Evolutionary conservation across 2,113 vertebrate species (phyloP), one percentile per base, ranked within the genome.

Genomic region (Oryzias melastigma): DNA sequence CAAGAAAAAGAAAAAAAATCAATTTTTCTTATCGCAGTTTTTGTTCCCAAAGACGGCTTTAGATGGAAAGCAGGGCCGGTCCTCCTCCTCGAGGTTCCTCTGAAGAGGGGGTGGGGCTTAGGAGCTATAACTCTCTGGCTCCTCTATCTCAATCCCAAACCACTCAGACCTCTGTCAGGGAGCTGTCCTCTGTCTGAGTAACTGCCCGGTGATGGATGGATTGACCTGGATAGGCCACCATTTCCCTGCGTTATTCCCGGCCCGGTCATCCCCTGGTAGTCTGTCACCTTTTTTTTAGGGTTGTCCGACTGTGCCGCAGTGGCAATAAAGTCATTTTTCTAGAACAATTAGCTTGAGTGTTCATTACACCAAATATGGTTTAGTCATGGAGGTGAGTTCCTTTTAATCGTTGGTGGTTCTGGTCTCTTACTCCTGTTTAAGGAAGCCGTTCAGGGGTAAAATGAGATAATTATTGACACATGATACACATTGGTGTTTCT

Each of bases 201-300:
- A 90, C 88, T 85, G 87, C 83, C 18, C 70, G 16, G 64, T 90
- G 90, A 92, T 91, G 84, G 90, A 92, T 91, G 87, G 87, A 87
- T 82, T 85, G 84, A 87, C 87, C 87, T 82, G 85, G 87, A 88
- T 89, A 83, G 85, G 82, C 82, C 68, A 60, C 81, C 68, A 71
- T 89, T 86, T 87, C 85, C 81, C 66, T 17, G 20, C 64, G 83
- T 87, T 86, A 88, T 88, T 84, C 64, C 81, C 74, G 58, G 61
- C 67, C 43, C 59, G 44, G 17, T 27, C 22, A 35, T 78, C 81
- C 84, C 71, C 78, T 62, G 3, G 64, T 65, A 67, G 78, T 82
- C 78, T 59, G 62, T 77, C 72, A 50, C 44, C 66, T 52, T 71
- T 62, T 40, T 48, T 68, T 58, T 14, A 40, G 3, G 53, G 54